These are phyloP conservation scores for Perca schrenkii DNA, from an alignment of 2,113 vertebrate species.

Conservation along the genomic window DNA sequence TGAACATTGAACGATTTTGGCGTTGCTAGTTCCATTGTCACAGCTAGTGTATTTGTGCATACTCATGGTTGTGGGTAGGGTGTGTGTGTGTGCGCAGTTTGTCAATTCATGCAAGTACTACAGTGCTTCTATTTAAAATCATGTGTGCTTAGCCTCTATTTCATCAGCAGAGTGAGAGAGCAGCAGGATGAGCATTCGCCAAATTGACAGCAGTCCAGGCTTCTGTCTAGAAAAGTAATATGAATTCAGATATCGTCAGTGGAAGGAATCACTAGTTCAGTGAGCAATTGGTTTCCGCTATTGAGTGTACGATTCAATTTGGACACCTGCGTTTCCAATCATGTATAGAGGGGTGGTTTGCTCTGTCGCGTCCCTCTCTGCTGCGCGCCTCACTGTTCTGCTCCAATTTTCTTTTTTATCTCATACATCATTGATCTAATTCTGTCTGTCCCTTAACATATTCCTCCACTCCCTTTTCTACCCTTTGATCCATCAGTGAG, in stretches of 20 bases:
- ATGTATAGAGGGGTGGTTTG: background rate
- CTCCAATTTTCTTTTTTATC: slow-evolving; percentile 6
- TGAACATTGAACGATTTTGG: too few species aligned
- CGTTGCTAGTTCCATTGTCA: background rate
- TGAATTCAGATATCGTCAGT: slow-evolving; percentile 23
- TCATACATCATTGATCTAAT: slow-evolving; percentile 33
- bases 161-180: background rate
- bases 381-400: background rate
- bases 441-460: slow-evolving; percentile 40
- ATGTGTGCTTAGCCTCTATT: background rate
- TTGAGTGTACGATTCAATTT: slow-evolving; percentile 51
- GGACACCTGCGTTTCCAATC: slow-evolving; percentile 46
- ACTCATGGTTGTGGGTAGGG: background rate
- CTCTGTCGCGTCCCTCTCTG: background rate
- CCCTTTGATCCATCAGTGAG: slow-evolving; percentile 30
- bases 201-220: slow-evolving; percentile 1
- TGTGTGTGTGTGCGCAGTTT: background rate
- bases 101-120: background rate
- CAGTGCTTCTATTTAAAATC: background rate
- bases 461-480: background rate
- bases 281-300: slow-evolving; percentile 46
- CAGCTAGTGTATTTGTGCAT: background rate
- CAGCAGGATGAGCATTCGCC: background rate
- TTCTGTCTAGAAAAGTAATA: slow-evolving; percentile 28
- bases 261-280: slow-evolving; percentile 28